phyloP scores from a whole-genome alignment of 1,140 invertebrate genomes.

The Drosophila erecta region DNA sequence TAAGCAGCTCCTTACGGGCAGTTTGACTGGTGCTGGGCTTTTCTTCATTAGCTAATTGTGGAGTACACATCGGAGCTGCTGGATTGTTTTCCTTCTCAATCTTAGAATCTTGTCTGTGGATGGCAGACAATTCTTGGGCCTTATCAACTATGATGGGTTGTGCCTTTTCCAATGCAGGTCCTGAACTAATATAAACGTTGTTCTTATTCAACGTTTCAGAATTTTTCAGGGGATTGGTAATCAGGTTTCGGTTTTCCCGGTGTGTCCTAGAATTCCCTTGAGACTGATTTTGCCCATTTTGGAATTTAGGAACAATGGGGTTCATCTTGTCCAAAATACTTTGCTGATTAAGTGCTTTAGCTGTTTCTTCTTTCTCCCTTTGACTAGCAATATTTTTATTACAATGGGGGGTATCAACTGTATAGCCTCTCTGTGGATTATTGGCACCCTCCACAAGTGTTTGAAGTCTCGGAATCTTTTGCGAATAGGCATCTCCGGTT shows the following conservation, averaged over 20 bases:
- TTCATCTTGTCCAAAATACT: too few species aligned
- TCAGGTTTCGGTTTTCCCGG: not conserved
- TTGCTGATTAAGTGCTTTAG: not conserved
- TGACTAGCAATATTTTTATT: not conserved
- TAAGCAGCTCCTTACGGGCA: constrained; percentile 38
- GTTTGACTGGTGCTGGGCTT: constrained; percentile 53
- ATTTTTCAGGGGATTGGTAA: too few species aligned
- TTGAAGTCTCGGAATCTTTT: constrained; percentile 33
- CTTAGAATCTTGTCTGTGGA: not conserved
- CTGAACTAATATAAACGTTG: too few species aligned
- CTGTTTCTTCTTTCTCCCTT: not conserved
- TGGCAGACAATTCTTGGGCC: too few species aligned
- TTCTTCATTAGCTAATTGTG: not conserved
- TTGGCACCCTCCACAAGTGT: not conserved
- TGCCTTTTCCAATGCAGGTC: too few species aligned
- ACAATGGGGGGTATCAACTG: not conserved
- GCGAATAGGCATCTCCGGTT: too few species aligned
- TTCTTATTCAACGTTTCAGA: too few species aligned
- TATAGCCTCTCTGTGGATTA: not conserved
- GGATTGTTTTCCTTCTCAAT: not conserved
- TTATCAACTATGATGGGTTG: not conserved
- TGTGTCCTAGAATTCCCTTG: not conserved
- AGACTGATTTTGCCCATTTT: not conserved
- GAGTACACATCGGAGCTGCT: too few species aligned
- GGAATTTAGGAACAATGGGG: too few species aligned